Evolutionary conservation across 2,888 invertebrate species (phyloP).

Genomic region (Eupithecia abbreviata): DNA sequence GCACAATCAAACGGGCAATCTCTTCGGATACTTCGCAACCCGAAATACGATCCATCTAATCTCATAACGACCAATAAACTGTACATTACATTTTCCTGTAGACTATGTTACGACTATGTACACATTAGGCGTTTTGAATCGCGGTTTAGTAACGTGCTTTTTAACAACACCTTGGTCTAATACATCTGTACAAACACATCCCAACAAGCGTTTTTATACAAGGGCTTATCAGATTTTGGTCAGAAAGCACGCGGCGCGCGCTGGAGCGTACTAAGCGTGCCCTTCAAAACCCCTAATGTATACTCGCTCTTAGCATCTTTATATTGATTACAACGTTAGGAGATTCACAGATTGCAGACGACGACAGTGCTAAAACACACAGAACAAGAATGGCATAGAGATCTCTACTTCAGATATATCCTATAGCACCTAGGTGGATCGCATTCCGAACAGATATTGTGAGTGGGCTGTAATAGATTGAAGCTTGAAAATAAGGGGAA

Average conservation of each 20-base stretch:
- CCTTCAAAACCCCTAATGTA: not conserved
- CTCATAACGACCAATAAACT: slow-evolving; percentile 6
- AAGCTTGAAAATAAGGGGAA: slow-evolving; percentile 36
- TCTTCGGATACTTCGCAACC: not conserved
- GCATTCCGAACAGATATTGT: slow-evolving; percentile 60
- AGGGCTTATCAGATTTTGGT: not conserved
- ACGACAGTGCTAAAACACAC: slow-evolving; percentile 33
- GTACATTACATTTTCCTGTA: not conserved
- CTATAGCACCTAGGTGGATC: slow-evolving; percentile 38
- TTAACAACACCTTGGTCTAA: not conserved
- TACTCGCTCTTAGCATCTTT: not conserved
- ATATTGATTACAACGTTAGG: slow-evolving; percentile 2
- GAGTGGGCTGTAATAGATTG: slow-evolving; percentile 75
- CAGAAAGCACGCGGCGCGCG: not conserved
- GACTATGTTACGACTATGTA: not conserved
- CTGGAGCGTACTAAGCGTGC: not conserved
- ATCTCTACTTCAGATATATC: slow-evolving; percentile 29
- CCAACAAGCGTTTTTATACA: not conserved
- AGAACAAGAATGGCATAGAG: slow-evolving; percentile 37
- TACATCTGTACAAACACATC: not conserved
- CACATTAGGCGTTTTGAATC: not conserved
- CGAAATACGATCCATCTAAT: slow-evolving; percentile 2
- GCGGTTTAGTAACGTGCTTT: not conserved
- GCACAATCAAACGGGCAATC: not conserved
- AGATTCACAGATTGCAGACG: slow-evolving; percentile 5